Evolutionary conservation across 2,113 vertebrate genomes (phyloP), one percentile per base, ranked within the genome.

Genomic region (Gallinago media): DNA sequence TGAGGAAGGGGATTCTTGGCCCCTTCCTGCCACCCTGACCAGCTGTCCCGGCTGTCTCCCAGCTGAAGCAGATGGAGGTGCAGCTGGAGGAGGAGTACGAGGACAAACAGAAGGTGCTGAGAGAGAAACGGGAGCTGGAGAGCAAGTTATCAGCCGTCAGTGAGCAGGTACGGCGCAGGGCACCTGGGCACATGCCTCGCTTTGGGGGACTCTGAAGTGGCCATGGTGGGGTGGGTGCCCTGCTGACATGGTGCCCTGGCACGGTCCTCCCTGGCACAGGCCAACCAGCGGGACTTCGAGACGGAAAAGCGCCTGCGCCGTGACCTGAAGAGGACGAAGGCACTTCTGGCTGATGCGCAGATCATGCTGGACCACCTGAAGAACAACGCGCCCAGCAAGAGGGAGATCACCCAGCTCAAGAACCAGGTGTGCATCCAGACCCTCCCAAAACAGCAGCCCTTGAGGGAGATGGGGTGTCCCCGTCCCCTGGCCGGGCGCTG

Each of bases 331-430:
- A 99, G 99, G 94, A 99, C 99, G 7, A 99, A 99, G 91, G 99
- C 99, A 2, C 98, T 99, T 91, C 95, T 99, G 89, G 99, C 99
- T 0, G 99, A 99, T 1, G 99, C 99, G 1, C 99, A 99, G 97
- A 99, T 99, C 98, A 99, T 99, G 99, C 97, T 99, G 97, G 99
- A 99, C 96, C 99, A 99, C 98, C 98, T 99, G 78, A 99, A 99
- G 97, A 99, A 99, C 98, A 99, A 99, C 0, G 99, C 99, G 0
- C 99, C 99, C 85, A 99, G 99, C 98, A 99, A 99, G 97, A 98
- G 99, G 95, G 99, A 99, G 97, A 99, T 99, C 1, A 99, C 99
- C 6, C 99, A 99, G 97, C 99, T 99, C 70, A 99, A 99, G 95
- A 99, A 99, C 95, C 99, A 99, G 99, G 99, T 99, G 89, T 26